A percentile compares a stretch with the other conserved stretches of the same genome.
Evolutionary conservation across 2,888 invertebrate species (phyloP).

Genomic region (Archaeoteleia sp.): DNA sequence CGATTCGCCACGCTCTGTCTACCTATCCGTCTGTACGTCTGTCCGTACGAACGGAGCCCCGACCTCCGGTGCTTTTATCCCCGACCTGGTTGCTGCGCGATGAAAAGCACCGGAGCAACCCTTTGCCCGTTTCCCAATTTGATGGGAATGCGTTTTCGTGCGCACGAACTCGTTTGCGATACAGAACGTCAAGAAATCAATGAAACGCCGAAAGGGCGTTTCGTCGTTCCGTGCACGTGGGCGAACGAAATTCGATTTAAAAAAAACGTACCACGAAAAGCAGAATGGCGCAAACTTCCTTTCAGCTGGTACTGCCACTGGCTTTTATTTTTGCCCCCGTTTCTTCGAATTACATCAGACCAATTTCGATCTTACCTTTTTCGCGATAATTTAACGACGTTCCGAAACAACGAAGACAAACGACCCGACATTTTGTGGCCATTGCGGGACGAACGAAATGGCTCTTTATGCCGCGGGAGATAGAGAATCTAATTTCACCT

Average conservation of each 20-base stretch:
- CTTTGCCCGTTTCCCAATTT: conserved; percentile 65
- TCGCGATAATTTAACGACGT: conserved; percentile 35
- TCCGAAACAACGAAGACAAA: conserved; percentile 16
- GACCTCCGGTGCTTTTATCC: conserved; percentile 34
- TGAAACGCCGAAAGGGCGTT: conserved; percentile 54
- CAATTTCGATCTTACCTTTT: conserved; percentile 40
- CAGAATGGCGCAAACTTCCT: conserved; percentile 32
- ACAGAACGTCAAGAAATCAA: conserved; percentile 63
- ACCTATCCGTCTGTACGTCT: conserved; percentile 38
- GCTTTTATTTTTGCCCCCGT: conserved; percentile 35
- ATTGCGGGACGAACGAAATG: conserved; percentile 21
- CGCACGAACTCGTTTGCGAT: conserved; percentile 60
- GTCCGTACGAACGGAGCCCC: conserved; percentile 23
- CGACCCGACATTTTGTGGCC: conserved; percentile 35
- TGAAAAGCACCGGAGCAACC: conserved; percentile 63
- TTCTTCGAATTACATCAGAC: conserved; percentile 40
- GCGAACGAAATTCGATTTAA: conserved; percentile 39
- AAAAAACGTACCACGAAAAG: conserved; percentile 32
- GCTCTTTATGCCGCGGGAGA: background rate
- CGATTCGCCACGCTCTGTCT: conserved; percentile 66
- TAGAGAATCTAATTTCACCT: too few relatives aligned
- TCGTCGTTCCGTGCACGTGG: conserved; percentile 9
- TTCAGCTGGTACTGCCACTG: conserved; percentile 10
- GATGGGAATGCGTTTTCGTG: conserved; percentile 64
- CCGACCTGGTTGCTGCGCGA: conserved; percentile 31